Evolutionary conservation across 2,888 invertebrate species (phyloP).

Genomic region (Agrotis segetum): DNA sequence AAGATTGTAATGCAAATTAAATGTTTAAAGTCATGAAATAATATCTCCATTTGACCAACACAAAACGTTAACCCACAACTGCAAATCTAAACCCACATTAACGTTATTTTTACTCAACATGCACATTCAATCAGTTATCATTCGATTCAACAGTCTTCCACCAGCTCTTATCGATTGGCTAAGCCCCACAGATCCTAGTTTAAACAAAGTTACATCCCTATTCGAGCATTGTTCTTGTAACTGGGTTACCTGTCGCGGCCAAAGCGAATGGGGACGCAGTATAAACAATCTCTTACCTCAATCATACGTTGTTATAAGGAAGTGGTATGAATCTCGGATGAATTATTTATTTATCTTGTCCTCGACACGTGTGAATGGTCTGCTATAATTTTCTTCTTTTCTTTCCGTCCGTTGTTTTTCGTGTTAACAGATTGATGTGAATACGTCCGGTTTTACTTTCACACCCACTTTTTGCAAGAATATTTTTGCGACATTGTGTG

Average conservation of each 20-base stretch:
- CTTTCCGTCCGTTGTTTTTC: constrained; percentile 15
- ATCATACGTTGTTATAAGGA: constrained; percentile 47
- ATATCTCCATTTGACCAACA: too few relatives aligned
- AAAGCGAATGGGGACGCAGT: constrained; percentile 37
- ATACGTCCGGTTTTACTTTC: not conserved
- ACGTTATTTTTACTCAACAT: not conserved
- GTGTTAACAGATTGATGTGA: constrained; percentile 1
- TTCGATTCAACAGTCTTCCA: not conserved
- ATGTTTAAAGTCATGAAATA: too few relatives aligned
- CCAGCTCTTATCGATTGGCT: constrained; percentile 3
- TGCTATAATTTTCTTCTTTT: constrained; percentile 6
- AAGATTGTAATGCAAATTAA: too few relatives aligned
- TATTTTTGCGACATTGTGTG: not conserved
- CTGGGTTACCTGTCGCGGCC: constrained; percentile 53
- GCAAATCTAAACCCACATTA: too few relatives aligned
- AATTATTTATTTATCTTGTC: constrained; percentile 45
- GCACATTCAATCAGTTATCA: not conserved
- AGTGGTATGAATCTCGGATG: constrained; percentile 34
- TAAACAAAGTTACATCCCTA: constrained; percentile 22
- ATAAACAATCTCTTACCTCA: constrained; percentile 50
- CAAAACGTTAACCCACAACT: not conserved
- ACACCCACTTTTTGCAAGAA: not conserved
- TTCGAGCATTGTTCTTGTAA: constrained; percentile 41
- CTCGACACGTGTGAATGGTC: constrained; percentile 31
- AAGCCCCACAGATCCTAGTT: not conserved